Evolutionary conservation across 1,140 invertebrate species (phyloP), one percentile per base, ranked within the genome.

Genomic region (Rhopalosiphum maidis): DNA sequence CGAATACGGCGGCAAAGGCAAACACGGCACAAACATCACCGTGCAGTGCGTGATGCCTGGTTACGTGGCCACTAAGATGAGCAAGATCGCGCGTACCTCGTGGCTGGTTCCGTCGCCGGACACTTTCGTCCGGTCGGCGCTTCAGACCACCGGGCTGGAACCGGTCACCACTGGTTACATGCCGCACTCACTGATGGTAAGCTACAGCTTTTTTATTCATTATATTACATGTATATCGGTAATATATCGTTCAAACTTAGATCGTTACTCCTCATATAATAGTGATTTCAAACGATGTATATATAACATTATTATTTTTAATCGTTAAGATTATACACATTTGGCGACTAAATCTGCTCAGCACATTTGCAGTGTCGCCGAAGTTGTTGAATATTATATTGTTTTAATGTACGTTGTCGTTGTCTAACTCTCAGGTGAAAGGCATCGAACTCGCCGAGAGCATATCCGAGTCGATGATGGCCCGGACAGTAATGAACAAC

Each of bases 1-100:
- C 21, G 98, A 99, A 95, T 99, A 98, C 94, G 95, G 95, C 30
- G 96, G 96, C 15, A 96, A 96, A 93, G 98, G 98, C 8, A 55
- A 55, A 15, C 23, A 55, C 25, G 96, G 96, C 18, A 96, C 96
- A 93, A 98, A 98, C 7, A 97, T 99, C 5, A 97, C 97, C 30
- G 96, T 98, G 8, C 98, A 99, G 96, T 98, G 97, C 95, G 96
- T 99, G 3, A 95, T 97, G 86, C 98, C 98, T 0, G 98, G 98
- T 41, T 98, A 97, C 94, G 98, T 99, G 0, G 97, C 98, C 9
- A 98, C 98, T 0, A 99, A 99, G 94, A 98, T 99, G 98, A 97
- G 98, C 37, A 98, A 97, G 94, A 98, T 99, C 93, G 96, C 96
- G 60, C 97, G 96, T 94, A 95, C 97, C n/a, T 97, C 97, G 5